These are phyloP conservation scores for Antitype chi DNA, from an alignment of 2,888 invertebrate species.

Conservation along the genomic window DNA sequence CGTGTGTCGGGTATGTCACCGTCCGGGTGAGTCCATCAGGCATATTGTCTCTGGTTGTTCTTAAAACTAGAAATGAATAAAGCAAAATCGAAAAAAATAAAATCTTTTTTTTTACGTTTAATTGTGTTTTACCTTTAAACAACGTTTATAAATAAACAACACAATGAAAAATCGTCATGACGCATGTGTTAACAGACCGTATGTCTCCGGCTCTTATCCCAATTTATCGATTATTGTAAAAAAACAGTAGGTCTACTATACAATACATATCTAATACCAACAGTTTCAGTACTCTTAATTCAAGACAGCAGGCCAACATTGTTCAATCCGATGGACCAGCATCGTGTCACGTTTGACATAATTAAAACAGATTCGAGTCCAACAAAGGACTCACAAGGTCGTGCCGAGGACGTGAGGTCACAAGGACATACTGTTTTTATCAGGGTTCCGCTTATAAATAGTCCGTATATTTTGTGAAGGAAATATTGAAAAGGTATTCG, in stretches of 20 bases:
- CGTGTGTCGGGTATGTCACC: too few relatives aligned
- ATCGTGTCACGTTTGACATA: slow-evolving; percentile 39
- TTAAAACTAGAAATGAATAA: too few relatives aligned
- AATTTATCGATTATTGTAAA: too few relatives aligned
- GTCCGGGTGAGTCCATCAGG: too few relatives aligned
- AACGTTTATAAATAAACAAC: too few relatives aligned
- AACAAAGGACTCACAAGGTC: slow-evolving; percentile 40
- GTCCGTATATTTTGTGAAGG: not conserved
- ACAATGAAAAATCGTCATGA: not conserved
- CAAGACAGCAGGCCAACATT: slow-evolving; percentile 1
- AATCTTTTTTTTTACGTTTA: too few relatives aligned
- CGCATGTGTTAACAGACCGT: not conserved
- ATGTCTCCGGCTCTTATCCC: too few relatives aligned
- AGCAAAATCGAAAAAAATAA: too few relatives aligned
- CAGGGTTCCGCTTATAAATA: not conserved
- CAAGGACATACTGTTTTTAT: slow-evolving; percentile 11
- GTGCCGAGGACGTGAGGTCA: slow-evolving; percentile 20
- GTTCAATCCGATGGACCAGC: slow-evolving; percentile 15
- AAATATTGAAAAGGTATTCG: not conserved
- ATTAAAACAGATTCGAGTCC: slow-evolving; percentile 36
- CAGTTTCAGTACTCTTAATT: not conserved
- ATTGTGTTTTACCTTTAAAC: too few relatives aligned
- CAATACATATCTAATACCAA: not conserved
- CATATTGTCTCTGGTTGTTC: too few relatives aligned
- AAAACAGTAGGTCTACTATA: too few relatives aligned